Evolutionary conservation across 2,888 invertebrate species (phyloP).

Genomic region (Cynaeus angustus): DNA sequence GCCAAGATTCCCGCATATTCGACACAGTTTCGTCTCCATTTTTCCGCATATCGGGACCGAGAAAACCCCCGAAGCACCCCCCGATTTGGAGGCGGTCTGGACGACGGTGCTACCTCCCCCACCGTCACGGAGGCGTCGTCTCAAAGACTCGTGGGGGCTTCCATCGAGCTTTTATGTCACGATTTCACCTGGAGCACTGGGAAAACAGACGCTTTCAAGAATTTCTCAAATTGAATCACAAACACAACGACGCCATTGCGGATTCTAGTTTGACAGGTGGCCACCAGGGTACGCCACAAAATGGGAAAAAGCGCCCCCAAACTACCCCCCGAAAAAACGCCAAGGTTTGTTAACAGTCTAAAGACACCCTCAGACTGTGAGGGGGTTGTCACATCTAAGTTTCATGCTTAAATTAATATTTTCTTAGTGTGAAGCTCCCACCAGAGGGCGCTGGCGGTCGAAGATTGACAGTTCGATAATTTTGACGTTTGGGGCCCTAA

Average conservation of each 20-base stretch:
- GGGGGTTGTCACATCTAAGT: too few relatives aligned
- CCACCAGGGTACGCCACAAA: too few relatives aligned
- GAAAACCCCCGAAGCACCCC: slow-evolving; percentile 28
- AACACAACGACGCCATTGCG: slow-evolving; percentile 63
- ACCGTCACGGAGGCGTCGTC: slow-evolving; percentile 13
- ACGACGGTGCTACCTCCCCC: slow-evolving; percentile 22
- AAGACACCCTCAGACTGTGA: too few relatives aligned
- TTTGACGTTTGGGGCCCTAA: slow-evolving; percentile 23
- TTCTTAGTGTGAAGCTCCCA: background rate
- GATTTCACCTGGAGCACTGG: slow-evolving; percentile 16
- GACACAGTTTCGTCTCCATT: slow-evolving; percentile 69
- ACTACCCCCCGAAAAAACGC: too few relatives aligned
- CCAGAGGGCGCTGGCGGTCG: slow-evolving; percentile 13
- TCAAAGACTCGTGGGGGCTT: background rate
- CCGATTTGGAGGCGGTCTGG: slow-evolving; percentile 19
- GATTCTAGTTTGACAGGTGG: too few relatives aligned
- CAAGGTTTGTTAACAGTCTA: too few relatives aligned
- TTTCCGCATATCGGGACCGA: slow-evolving; percentile 42
- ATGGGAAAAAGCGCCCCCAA: too few relatives aligned
- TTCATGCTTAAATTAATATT: background rate
- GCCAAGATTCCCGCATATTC: slow-evolving; percentile 68
- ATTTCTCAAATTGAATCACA: slow-evolving; percentile 55
- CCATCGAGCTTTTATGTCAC: slow-evolving; percentile 17
- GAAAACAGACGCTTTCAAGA: slow-evolving; percentile 51
- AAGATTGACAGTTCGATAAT: slow-evolving; percentile 10